A percentile compares a stretch with the other conserved stretches of the same genome.
Evolutionary conservation across 2,888 invertebrate species (phyloP).

Genomic region (Cheilosia variabilis): DNA sequence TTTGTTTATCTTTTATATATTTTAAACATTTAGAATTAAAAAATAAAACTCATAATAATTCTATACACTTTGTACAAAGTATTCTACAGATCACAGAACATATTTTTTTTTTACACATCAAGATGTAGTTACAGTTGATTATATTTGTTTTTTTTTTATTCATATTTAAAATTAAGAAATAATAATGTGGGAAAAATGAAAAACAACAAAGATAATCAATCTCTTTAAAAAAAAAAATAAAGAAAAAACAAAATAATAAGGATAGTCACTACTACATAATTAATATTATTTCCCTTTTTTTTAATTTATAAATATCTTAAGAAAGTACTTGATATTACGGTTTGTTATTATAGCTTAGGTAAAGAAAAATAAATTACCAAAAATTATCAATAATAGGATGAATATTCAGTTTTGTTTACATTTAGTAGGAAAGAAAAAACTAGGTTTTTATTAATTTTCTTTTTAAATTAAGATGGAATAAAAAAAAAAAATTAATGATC

Average conservation of each 20-base stretch:
- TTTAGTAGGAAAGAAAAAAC: constrained; percentile 66
- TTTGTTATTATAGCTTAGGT: constrained; percentile 17
- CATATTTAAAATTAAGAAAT: constrained; percentile 65
- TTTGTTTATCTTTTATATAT: constrained; percentile 40
- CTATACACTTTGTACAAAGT: constrained; percentile 83
- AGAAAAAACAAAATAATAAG: constrained; percentile 46
- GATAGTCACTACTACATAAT: not conserved
- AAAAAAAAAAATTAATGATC: constrained; percentile 55
- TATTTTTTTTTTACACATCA: constrained; percentile 78
- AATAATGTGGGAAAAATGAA: constrained; percentile 57
- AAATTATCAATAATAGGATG: constrained; percentile 68
- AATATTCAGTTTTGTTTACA: constrained; percentile 59
- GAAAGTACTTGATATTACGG: constrained; percentile 16
- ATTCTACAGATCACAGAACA: constrained; percentile 84
- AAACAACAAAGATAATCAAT: constrained; percentile 59
- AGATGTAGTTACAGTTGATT: constrained; percentile 74
- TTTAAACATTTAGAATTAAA: constrained; percentile 75
- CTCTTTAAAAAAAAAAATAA: constrained; percentile 43
- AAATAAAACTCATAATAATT: constrained; percentile 79
- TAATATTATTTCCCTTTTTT: constrained; percentile 4
- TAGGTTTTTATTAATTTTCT: constrained; percentile 41
- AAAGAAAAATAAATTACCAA: constrained; percentile 47
- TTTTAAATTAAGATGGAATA: constrained; percentile 48
- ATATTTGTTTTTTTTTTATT: constrained; percentile 25
- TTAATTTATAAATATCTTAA: constrained; percentile 30